Conservation (phyloP, 2,113 vertebrate genomes). For the Vombatus ursinus region DNA sequence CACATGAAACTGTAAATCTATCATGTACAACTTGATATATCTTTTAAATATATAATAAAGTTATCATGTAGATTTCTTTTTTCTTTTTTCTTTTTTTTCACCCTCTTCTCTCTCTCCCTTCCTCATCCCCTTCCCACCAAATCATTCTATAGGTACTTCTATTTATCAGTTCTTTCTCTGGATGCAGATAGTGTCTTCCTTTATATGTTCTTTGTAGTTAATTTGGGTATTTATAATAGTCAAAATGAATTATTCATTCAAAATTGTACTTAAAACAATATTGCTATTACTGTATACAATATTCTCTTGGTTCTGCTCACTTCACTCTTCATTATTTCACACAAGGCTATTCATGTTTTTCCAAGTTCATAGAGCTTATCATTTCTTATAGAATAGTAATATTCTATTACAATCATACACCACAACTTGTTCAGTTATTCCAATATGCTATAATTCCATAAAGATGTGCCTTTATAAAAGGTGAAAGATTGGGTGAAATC, state of each 20-base stretch:
- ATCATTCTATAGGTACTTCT: background rate
- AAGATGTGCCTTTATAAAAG: background rate
- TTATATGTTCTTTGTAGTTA: background rate
- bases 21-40: too few relatives aligned
- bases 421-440: background rate
- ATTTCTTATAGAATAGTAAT: background rate
- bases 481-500: constrained; percentile 8
- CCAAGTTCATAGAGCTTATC: background rate
- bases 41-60: background rate
- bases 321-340: background rate
- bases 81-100: background rate
- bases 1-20: background rate
- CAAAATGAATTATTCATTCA: background rate
- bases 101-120: background rate
- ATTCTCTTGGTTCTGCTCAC: background rate
- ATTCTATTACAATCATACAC: background rate
- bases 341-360: background rate
- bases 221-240: background rate
- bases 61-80: background rate
- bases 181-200: background rate
- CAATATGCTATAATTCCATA: constrained; percentile 4
- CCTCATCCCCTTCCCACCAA: background rate
- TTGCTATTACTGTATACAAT: background rate
- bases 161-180: background rate
- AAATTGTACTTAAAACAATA: background rate